These are phyloP conservation scores for Rhabdomys dilectus DNA, from an alignment of 2,113 vertebrate species.

Conservation along the genomic window DNA sequence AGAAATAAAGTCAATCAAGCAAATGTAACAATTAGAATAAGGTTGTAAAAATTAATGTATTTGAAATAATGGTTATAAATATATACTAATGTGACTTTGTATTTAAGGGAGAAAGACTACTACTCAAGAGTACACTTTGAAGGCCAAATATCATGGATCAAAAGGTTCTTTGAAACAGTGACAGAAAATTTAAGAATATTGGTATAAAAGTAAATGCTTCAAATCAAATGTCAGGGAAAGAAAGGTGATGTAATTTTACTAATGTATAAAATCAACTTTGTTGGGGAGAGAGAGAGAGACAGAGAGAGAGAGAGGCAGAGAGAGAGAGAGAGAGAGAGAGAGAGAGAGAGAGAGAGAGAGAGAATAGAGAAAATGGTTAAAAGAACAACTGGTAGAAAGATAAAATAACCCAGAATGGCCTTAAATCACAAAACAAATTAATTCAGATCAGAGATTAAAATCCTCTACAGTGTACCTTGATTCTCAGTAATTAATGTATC, in stretches of 20 bases:
- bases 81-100: neutral
- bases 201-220: neutral
- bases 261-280: neutral
- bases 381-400: neutral
- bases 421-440: constrained; percentile 1
- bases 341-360: too few species aligned
- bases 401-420: neutral
- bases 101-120: neutral
- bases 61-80: neutral
- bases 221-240: neutral
- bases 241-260: neutral
- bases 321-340: neutral
- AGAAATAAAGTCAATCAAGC: neutral
- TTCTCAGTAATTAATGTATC: neutral
- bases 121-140: neutral
- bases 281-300: too few species aligned
- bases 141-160: neutral
- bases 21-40: neutral
- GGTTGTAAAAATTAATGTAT: neutral
- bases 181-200: neutral
- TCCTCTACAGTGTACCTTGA: neutral
- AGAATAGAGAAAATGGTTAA: neutral
- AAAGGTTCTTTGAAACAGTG: neutral
- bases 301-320: neutral
- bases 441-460: neutral